Evolutionary conservation across 2,888 invertebrate species (phyloP).

Genomic region (Chrysina gloriosa): DNA sequence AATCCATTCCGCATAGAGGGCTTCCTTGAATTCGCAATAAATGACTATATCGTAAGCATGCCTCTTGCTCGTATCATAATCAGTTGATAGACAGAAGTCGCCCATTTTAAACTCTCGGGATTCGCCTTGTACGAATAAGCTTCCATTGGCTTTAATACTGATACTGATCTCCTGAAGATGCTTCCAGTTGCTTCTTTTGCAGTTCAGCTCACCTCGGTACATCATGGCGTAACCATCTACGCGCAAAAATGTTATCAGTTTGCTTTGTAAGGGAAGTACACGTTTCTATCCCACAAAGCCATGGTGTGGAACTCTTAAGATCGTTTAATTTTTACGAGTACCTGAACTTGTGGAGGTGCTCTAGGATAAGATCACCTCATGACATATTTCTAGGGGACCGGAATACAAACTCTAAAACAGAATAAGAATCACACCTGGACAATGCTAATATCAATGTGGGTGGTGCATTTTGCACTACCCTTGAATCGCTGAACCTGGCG

Average conservation of each 20-base stretch:
- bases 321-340: too few relatives aligned
- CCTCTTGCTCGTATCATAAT: neutral
- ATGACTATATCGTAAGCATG: neutral
- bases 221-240: slow-evolving; percentile 6
- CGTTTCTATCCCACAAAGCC: too few relatives aligned
- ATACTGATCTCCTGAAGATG: neutral
- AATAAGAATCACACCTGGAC: too few relatives aligned
- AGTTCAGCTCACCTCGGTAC: neutral
- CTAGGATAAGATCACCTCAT: too few relatives aligned
- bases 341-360: too few relatives aligned
- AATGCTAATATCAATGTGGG: too few relatives aligned
- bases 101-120: neutral
- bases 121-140: neutral
- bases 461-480: too few relatives aligned
- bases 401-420: too few relatives aligned
- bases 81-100: neutral
- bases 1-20: neutral
- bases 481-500: too few relatives aligned
- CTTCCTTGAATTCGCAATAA: neutral
- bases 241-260: neutral
- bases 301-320: too few relatives aligned
- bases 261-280: too few relatives aligned
- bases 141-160: neutral
- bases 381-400: too few relatives aligned
- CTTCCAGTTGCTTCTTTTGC: neutral